Base-by-base conservation (phyloP, 2,888 invertebrate species). In the Ophioninae sp. region DNA sequence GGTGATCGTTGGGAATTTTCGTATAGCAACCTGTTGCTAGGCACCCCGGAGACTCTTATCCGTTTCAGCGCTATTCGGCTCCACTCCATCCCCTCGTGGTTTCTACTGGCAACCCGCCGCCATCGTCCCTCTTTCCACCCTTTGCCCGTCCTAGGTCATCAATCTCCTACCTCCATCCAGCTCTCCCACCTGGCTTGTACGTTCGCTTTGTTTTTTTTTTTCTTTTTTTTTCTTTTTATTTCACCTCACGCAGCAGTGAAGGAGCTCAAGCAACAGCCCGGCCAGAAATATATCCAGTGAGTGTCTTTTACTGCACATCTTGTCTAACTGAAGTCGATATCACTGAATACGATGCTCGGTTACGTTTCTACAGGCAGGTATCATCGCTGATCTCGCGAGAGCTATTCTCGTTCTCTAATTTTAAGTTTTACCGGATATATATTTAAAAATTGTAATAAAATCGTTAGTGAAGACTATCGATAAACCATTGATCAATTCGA, bases 11-110 rank as follows among this genome's bases (percentile, higher is more conserved):
- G 74, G 79, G 76, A 90, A 90, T 89, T 90, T 90, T 88, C 88
- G 88, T 89, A 88, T 89, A 89, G 89, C 91, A 91, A 91, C 91
- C 91, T 91, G 91, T 91, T 91, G 91, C 91, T 90, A 91, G 89
- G 91, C 90, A 90, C 89, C 90, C 90, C 89, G 87, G 88, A 88
- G 88, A 84, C 88, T 88, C 89, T 89, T 88, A 88, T 87, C 88
- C 87, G 85, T 86, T 87, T 81, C 87, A 79, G 69, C 78, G 64
- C 81, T 65, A 75, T 79, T 86, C 67, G 67, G 57, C 80, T 65
- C 65, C 84, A 73, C 80, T n/a, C n/a, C 85, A 73, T 79, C 79
- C 78, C 73, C 67, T 72, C 68, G 70, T 20, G 65, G 62, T 78
- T 81, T 77, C 73, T 69, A 81, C 79, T 75, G 68, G 75, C 84